Evolutionary conservation across 2,113 vertebrate species (phyloP).

Genomic region (Ibidorhyncha struthersii): DNA sequence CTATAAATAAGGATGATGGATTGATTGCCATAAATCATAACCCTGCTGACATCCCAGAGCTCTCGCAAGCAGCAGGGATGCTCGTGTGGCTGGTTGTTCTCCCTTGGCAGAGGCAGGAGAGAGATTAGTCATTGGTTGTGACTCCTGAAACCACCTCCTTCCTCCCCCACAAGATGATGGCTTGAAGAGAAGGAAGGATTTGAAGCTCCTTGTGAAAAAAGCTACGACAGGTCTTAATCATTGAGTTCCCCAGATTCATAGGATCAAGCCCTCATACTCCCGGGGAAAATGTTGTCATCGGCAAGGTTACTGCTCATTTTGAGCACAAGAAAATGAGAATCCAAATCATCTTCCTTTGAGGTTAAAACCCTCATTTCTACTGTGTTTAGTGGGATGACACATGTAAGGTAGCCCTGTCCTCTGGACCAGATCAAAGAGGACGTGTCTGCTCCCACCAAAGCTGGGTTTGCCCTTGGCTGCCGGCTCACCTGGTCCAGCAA

Average conservation of each 20-base stretch:
- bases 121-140: slow-evolving; percentile 15
- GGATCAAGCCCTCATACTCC: not conserved
- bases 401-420: not conserved
- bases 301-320: not conserved
- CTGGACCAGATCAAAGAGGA: not conserved
- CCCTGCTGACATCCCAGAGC: slow-evolving; percentile 14
- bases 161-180: not conserved
- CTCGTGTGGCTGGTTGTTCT: slow-evolving; percentile 22
- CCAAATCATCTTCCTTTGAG: not conserved
- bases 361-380: not conserved
- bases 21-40: slow-evolving; percentile 40
- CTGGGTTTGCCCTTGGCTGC: accelerated
- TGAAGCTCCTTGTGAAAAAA: not conserved
- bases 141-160: slow-evolving; percentile 33
- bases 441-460: not conserved
- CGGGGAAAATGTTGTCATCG: not conserved
- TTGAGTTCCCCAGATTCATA: not conserved
- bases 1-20: slow-evolving; percentile 18
- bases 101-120: slow-evolving; percentile 29
- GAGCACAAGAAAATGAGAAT: not conserved
- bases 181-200: not conserved
- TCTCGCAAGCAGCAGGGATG: not conserved
- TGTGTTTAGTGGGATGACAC: not conserved
- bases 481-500: not conserved
- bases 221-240: not conserved